Evolutionary conservation across 2,113 vertebrate genomes (phyloP), one percentile per base, ranked within the genome.

Genomic region (Dissostichus mawsoni): DNA sequence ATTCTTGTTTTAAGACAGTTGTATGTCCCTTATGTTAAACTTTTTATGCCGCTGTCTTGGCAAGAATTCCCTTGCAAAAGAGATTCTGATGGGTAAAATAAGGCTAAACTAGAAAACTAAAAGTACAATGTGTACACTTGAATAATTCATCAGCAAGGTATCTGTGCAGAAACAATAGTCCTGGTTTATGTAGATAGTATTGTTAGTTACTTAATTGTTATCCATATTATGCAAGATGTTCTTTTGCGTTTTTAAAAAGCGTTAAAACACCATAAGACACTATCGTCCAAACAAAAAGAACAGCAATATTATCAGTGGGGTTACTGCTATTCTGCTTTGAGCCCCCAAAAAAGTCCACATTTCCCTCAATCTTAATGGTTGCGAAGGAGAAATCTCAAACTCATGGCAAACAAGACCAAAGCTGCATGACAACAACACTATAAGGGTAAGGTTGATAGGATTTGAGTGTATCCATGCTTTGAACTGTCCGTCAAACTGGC

Each of bases 401-500:
- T 5, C 23, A 48, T 18, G 41, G 11, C 6, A n/a, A 25, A 23
- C 11, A 52, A 17, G 53, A 44, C 29, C 33, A 74, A 64, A 45
- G 9, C 33, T 29, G n/a, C 29, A 12, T 1, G 48, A 29, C 11
- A 3, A n/a, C 10, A 10, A 4, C 8, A 51, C 29, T 7, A 20
- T 8, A 7, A 36, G 7, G 25, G 12, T 17, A 13, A 51, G 68
- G 17, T 9, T 74, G 5, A 12, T 10, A 2, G 53, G n/a, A 20
- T 51, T 58, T 58, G 65, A 11, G 25, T 95, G 58, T 64, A 12
- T 94, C 94, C 94, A 93, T 94, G 90, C 92, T 95, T 95, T 94
- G 94, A 95, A 93, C 92, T 86, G 94, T 95, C 94, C 94, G 94
- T 96, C 95, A 95, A 94, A 89, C 94, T 83, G 94, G 88, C 94